phyloP scores from a whole-genome alignment of 2,113 vertebrate genomes.

The Tenrec ecaudatus region DNA sequence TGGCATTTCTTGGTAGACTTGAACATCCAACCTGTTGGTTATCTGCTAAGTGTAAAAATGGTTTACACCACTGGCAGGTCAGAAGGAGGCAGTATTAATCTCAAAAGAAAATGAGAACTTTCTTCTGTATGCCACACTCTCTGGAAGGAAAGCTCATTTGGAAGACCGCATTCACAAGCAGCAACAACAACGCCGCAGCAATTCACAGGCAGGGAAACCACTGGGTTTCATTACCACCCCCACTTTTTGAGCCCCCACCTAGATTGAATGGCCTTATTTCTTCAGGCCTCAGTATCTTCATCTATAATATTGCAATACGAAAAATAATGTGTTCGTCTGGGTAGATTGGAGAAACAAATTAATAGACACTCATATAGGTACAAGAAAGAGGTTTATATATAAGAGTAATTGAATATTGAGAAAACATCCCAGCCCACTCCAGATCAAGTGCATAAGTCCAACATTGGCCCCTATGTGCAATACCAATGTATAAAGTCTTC shows the following conservation, averaged over 20 bases:
- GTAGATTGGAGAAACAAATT: too few species aligned
- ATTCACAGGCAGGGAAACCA: neutral
- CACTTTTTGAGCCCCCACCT: neutral
- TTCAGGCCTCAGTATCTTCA: neutral
- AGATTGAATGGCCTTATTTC: neutral
- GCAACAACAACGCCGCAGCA: neutral
- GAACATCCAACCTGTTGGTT: neutral
- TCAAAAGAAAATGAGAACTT: neutral
- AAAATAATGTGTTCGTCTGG: too few species aligned
- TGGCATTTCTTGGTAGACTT: neutral
- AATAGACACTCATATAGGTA: too few species aligned
- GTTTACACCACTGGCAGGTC: neutral
- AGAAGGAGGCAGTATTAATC: neutral
- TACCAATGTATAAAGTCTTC: too few species aligned
- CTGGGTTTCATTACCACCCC: neutral
- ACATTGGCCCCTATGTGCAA: too few species aligned
- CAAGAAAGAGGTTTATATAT: too few species aligned
- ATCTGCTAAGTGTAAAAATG: neutral
- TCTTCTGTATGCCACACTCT: neutral
- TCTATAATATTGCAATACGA: too few species aligned
- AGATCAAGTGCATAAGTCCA: too few species aligned
- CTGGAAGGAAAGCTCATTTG: neutral
- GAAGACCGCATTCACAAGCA: neutral
- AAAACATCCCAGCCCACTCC: too few species aligned
- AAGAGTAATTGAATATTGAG: too few species aligned